phyloP scores from a whole-genome alignment of 2,888 invertebrate genomes.

The Mythimna lalbum region DNA sequence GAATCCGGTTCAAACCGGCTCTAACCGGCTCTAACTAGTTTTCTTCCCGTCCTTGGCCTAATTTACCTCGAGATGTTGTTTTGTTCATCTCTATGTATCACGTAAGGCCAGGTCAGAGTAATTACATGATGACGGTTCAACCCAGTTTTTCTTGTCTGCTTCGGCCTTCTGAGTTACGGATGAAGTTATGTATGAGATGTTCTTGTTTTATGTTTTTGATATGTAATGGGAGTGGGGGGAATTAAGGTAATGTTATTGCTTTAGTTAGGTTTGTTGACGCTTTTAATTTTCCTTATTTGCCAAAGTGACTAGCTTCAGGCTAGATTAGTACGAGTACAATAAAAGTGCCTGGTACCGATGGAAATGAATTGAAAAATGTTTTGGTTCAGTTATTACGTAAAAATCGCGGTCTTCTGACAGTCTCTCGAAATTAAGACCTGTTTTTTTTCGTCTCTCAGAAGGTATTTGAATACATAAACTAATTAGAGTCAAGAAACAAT shows the following conservation, averaged over 20 bases:
- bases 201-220: conserved; percentile 6
- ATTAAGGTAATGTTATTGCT: background rate
- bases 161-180: conserved; percentile 18
- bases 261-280: background rate
- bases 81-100: conserved; percentile 37
- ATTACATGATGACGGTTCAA: conserved; percentile 53
- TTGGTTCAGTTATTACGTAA: too few species aligned
- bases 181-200: conserved; percentile 6
- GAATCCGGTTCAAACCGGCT: conserved; percentile 18
- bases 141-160: conserved; percentile 42
- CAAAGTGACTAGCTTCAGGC: too few species aligned
- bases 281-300: background rate
- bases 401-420: too few species aligned
- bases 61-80: conserved; percentile 56
- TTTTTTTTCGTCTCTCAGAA: too few species aligned
- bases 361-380: too few species aligned
- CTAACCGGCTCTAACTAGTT: conserved; percentile 50
- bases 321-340: too few species aligned
- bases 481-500: too few species aligned
- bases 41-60: conserved; percentile 56
- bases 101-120: conserved; percentile 47
- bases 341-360: too few species aligned
- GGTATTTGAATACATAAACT: too few species aligned
- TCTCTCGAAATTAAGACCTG: too few species aligned
- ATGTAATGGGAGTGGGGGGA: background rate